These are phyloP conservation scores for Denticeps clupeoides DNA, from an alignment of 2,797 vertebrate species.

Conservation along the genomic window DNA sequence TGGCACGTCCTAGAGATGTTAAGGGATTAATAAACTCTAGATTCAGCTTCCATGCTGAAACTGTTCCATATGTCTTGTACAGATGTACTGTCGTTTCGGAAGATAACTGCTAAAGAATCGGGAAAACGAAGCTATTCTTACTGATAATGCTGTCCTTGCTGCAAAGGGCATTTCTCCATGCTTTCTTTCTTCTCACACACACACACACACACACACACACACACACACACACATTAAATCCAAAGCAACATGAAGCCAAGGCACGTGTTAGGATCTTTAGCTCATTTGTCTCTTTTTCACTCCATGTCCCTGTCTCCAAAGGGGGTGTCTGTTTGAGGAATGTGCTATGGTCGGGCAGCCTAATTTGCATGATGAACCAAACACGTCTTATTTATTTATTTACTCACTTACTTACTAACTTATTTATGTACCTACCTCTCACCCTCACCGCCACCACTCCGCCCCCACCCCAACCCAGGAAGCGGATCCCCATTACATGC, in stretches of 20 bases:
- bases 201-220: slow-evolving; percentile 6
- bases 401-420: slow-evolving; percentile 8
- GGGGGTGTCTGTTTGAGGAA: slow-evolving; percentile 94
- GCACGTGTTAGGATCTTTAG: slow-evolving; percentile 67
- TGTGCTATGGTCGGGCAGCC: slow-evolving; percentile 77
- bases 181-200: slow-evolving; percentile 7
- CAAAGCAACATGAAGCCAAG: slow-evolving; percentile 52
- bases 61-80: no score
- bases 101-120: no score
- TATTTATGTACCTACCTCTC: background rate
- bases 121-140: slow-evolving; percentile 19
- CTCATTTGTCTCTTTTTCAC: slow-evolving; percentile 86
- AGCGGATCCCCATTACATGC: background rate
- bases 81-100: no score
- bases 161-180: slow-evolving; percentile 60
- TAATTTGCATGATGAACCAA: slow-evolving; percentile 88
- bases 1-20: no score
- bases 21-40: no score
- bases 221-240: slow-evolving; percentile 42
- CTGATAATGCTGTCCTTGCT: slow-evolving; percentile 71
- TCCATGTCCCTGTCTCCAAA: slow-evolving; percentile 74
- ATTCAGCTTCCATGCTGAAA: no score
- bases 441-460: background rate
- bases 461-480: background rate
- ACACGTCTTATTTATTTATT: slow-evolving; percentile 56